Base-by-base conservation (phyloP, 2,113 vertebrate species). In the Haemorhous mexicanus region DNA sequence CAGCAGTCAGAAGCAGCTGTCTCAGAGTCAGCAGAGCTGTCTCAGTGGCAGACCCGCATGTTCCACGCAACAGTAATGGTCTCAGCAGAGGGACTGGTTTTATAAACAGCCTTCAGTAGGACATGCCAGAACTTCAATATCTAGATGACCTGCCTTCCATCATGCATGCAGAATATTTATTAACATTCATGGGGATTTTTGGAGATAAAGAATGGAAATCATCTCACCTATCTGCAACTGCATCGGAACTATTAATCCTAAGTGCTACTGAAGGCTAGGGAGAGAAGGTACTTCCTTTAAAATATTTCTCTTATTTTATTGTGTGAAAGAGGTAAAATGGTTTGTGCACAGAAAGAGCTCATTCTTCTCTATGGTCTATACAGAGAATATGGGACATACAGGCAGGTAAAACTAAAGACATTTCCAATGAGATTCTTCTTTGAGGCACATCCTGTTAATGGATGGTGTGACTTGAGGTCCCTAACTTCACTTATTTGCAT, bases 1-100 rank as follows among this genome's bases (percentile, higher is more conserved):
- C 6, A 89, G 47, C 56, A 90, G 56, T 32, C 93, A 95, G 83
- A 66, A 95, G 86, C 91, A 94, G 63, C 55, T 89, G 89, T 61
- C 49, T 56, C 69, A 72, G 15, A n/a, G n/a, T n/a, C n/a, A n/a
- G 55, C 58, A 68, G 72, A 93, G 63, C 55, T 89, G 89, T 61
- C 49, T 56, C 69, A 72, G 15, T 6, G 37, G 81, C 81, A 66
- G 84, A 63, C 41, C 47, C 0, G 1, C 8, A 35, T 69, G 43
- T 59, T 87, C 52, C 43, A 87, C 41, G 52, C 39, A 70, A 59
- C 0, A 3, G 12, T 15, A 33, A 56, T 35, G 44, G 61, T 86
- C 61, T 90, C 35, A 88, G 75, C 23, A 85, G 84, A 89, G 35
- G 61, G 16, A 11, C 32, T 89, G 49, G 30, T 81, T 96, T 93